Base-by-base conservation (phyloP, 2,888 invertebrate species). In the Leucoma salicis region DNA sequence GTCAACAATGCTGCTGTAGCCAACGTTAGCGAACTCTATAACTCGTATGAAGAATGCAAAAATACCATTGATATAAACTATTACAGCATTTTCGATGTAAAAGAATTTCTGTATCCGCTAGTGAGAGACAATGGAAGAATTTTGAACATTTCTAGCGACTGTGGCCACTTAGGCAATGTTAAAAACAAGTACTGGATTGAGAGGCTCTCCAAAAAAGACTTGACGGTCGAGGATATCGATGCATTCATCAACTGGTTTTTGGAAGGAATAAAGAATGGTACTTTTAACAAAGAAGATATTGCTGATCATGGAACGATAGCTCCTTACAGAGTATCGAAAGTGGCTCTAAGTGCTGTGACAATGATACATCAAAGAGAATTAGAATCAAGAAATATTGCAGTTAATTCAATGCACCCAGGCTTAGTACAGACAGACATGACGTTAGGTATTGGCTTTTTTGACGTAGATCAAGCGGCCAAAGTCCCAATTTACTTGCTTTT, bases 401-500 rank as follows among this genome's bases (percentile, higher is more conserved):
- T 86, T 0, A 95, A 95, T 72, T 83, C 92, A 8, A 91, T 93
- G 63, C 93, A 94, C 71, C 95, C 95, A 2, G 96, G 95, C 0
- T 91, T 93, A 55, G 95, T 95, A 0, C 91, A 91, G 46, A 96
- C 96, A 0, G 95, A 95, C 60, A 94, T 96, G 95, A 92, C 92
- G 0, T 86, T 84, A 27, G 91, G 92, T 14, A 90, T 87, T 51
- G 95, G 94, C 0, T 73, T 82, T 32, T 77, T 90, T 27, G 90
- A 84, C 1, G 70, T 86, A 3, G 93, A 92, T 14, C 76, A 90
- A 63, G 91, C 91, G 2, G 25, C 10, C 8, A 8, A 21, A 13
- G 7, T 11, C 24, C 24, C 38, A 27, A 1, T 15, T 32, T 32
- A 28, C 2, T 10, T 32, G 31, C 8, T 16, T 14, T 8, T 31